A percentile compares a stretch with the other conserved stretches of the same genome.
Evolutionary conservation across 2,113 vertebrate species (phyloP).

Genomic region (Poeciliopsis prolifica): DNA sequence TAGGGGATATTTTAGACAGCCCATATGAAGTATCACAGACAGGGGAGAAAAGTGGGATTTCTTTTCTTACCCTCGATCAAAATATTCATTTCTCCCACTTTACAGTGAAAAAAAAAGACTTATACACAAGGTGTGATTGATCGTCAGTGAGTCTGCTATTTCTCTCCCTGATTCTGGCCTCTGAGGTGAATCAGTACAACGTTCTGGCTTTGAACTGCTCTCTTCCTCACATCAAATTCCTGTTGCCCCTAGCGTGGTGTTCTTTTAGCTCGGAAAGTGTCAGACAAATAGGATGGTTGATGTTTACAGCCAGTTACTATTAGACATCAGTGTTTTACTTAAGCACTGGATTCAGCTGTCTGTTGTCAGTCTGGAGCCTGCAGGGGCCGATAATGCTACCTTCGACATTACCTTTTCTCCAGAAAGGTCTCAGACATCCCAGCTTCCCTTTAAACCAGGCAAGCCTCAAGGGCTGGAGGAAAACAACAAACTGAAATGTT

Average conservation of each 20-base stretch:
- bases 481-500: conserved; percentile 44
- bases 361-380: conserved; percentile 35
- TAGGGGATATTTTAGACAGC: too few relatives aligned
- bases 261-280: conserved; percentile 51
- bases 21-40: too few relatives aligned
- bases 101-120: not conserved
- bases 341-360: conserved; percentile 49
- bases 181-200: conserved; percentile 55
- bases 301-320: conserved; percentile 61
- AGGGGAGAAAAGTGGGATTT: too few relatives aligned
- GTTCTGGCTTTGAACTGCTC: conserved; percentile 65
- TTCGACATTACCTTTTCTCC: conserved; percentile 58
- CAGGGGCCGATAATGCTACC: conserved; percentile 30
- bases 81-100: not conserved
- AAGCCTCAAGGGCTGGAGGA: not conserved
- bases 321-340: conserved; percentile 56
- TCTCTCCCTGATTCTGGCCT: conserved; percentile 7
- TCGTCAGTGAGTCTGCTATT: not conserved
- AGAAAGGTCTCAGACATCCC: conserved; percentile 33
- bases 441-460: conserved; percentile 38
- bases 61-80: too few relatives aligned
- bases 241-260: conserved; percentile 44
- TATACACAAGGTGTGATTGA: not conserved
- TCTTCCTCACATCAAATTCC: conserved; percentile 62
- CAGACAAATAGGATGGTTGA: conserved; percentile 64